These are phyloP conservation scores for Anticlea derivata DNA, from an alignment of 2,888 invertebrate species.

Conservation along the genomic window DNA sequence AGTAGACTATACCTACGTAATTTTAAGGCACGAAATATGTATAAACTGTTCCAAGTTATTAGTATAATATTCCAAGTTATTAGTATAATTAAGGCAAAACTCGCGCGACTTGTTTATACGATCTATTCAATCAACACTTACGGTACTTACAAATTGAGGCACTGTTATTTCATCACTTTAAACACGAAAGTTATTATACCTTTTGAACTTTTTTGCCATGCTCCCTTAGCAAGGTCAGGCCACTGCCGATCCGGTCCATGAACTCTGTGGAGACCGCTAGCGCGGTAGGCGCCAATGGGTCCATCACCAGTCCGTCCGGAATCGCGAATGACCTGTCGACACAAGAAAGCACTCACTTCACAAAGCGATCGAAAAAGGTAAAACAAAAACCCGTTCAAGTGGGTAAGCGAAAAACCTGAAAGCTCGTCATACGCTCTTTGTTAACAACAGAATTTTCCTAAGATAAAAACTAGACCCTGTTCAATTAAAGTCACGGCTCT, in stretches of 20 bases:
- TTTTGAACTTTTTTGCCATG: conserved; percentile 79
- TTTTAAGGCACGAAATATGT: too few species aligned
- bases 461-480: neutral
- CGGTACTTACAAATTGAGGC: too few species aligned
- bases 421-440: conserved; percentile 4
- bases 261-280: conserved; percentile 73
- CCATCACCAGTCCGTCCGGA: conserved; percentile 78
- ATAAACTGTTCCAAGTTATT: too few species aligned
- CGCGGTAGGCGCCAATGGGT: conserved; percentile 74
- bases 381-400: conserved; percentile 7
- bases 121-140: too few species aligned
- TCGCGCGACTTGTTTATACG: too few species aligned
- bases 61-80: too few species aligned
- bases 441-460: neutral
- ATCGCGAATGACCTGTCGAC: conserved; percentile 71
- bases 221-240: conserved; percentile 69
- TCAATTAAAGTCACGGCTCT: neutral
- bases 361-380: conserved; percentile 4
- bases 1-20: too few species aligned
- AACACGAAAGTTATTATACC: conserved; percentile 38
- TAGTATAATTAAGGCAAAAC: too few species aligned
- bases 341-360: conserved; percentile 28
- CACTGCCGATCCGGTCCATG: conserved; percentile 77
- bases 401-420: conserved; percentile 18
- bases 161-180: too few species aligned